Evolutionary conservation across 1,140 invertebrate genomes (phyloP).

Genomic region (Cryptotermes secundus): DNA sequence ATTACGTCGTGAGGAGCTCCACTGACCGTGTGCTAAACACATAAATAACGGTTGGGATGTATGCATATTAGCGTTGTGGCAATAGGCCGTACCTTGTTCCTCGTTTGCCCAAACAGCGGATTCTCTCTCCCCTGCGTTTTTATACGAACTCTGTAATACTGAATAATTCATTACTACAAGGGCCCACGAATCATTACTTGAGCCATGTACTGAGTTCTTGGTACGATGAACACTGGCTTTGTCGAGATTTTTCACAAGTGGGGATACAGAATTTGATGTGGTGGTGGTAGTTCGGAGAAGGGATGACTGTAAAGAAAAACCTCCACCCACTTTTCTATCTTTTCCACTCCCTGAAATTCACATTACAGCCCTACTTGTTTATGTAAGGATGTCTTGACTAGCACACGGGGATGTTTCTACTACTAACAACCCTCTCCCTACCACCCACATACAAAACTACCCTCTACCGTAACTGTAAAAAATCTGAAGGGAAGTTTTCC

Average conservation of each 20-base stretch:
- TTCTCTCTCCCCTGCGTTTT: neutral
- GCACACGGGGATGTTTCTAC: constrained; percentile 44
- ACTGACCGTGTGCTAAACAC: neutral
- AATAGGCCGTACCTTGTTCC: neutral
- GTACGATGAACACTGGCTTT: constrained; percentile 43
- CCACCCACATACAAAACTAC: constrained; percentile 19
- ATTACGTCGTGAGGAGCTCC: neutral
- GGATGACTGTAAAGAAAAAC: constrained; percentile 28
- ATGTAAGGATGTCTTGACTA: constrained; percentile 39
- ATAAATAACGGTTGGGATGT: neutral
- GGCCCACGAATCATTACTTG: constrained; percentile 46
- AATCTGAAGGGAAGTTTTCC: constrained; percentile 23
- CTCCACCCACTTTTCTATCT: constrained; percentile 22
- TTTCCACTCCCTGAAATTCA: constrained; percentile 28
- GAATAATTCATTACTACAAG: constrained; percentile 44
- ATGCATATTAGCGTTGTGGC: neutral
- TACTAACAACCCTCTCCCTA: neutral
- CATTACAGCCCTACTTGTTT: constrained; percentile 42
- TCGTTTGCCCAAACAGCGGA: neutral
- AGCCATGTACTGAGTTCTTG: constrained; percentile 41
- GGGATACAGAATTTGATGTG: constrained; percentile 32
- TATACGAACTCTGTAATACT: constrained; percentile 35
- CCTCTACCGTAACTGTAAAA: constrained; percentile 1
- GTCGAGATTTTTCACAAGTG: constrained; percentile 32
- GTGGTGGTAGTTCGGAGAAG: constrained; percentile 31